Evolutionary conservation across 2,113 vertebrate genomes (phyloP), one percentile per base, ranked within the genome.

Genomic region (Tetrao urogallus): DNA sequence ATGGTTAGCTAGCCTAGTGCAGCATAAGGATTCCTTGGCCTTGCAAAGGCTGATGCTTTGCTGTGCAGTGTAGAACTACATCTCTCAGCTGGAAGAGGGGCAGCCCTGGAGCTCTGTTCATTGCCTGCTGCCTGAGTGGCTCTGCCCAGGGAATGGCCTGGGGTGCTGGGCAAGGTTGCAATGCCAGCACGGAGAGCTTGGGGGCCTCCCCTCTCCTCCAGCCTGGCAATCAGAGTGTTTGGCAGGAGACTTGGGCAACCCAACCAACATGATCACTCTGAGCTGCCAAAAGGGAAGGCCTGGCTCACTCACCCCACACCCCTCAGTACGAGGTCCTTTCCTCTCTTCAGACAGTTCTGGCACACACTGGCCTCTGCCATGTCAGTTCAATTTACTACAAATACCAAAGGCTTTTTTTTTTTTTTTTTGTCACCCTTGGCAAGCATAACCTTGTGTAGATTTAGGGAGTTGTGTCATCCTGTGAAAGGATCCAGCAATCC

Each of bases 261-360:
- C 2, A 86, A 75, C 42, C 2, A 4, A 18, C 38, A 40, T 0
- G 0, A 28, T 52, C 16, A 11, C 0, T 24, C 50, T 30, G 10
- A 5, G 2, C 30, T 67, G 60, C 64, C 72, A 61, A 3, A 80
- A 72, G 2, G 4, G 14, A 34, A 21, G 8, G 12, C 19, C 14
- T 28, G 47, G 18, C n/a, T 82, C 32, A 36, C 10, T 45, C 4
- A 1, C 22, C 56, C 57, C 36, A 30, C 0, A 8, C 36, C 8
- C 32, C 4, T 43, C 3, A 0, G n/a, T 66, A 72, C 0, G 0
- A 87, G 47, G 42, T 28, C 74, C 36, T 91, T 70, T 65, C 45
- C 36, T 84, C 52, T 86, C 45, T 14, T 48, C 30, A 47, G 58
- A 60, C 64, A 83, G 21, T 78, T 81, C 70, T 74, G 88, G 61